Evolutionary conservation across 2,797 vertebrate species (phyloP), one percentile per base, ranked within the genome.

Genomic region (Pachyuromys duprasi): DNA sequence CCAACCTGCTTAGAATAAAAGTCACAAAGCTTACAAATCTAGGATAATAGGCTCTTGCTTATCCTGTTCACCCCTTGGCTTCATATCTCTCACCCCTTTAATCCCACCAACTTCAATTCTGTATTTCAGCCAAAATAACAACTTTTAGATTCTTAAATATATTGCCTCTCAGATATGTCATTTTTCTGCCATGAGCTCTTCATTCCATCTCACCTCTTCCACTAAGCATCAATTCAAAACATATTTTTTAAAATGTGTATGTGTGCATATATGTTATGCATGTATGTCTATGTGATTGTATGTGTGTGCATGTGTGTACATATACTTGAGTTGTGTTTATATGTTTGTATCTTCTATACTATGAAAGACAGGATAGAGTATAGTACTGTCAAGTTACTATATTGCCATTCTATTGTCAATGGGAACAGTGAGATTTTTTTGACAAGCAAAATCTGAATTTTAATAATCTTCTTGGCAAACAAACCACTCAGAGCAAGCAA

Each of bases 341-440:
- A 13, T 65, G 2, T 26, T 42, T 81, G 28, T 20, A 17, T 79
- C 15, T 86, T 84, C 33, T 81, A 9, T 36, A 89, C n/a, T 49
- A 72, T 31, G 74, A 81, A 93, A 95, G 57, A 92, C 1, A 45
- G 11, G 24, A 72, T 65, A 76, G 63, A 15, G 18, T n/a, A n/a
- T 7, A 42, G 28, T 26, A 42, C 18, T 28, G 13, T 87, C 22
- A 49, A 57, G 5, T 86, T 94, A 69, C 87, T 22, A 45, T 80
- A 88, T 2, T 75, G n/a, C 49, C 63, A 67, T 65, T 92, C 74
- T 91, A 80, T 6, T 57, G 57, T 91, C 79, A 89, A 26, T 69
- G 86, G 28, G 87, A 7, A 89, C 7, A 67, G 36, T 82, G 15
- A 86, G 7, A 84, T 86, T 93, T 86, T 91, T 96, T 95, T 94